Percentiles rank a stretch among this genome's conserved stretches.
Evolutionary conservation across 1,140 invertebrate species (phyloP).

Genomic region (Eueides isabella): DNA sequence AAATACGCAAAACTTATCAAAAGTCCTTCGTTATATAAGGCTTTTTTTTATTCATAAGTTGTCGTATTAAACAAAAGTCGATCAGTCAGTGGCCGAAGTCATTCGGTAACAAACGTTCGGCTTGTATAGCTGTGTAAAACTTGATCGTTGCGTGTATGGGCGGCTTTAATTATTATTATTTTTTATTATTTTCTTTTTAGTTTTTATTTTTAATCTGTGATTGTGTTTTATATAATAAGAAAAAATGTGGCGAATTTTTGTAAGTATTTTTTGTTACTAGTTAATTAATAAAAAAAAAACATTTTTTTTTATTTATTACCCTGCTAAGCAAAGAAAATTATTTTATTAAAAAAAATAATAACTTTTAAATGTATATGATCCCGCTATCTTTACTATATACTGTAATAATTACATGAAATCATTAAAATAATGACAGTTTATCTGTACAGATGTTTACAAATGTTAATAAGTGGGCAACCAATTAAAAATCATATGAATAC

Average conservation of each 20-base stretch:
- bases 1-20: no score
- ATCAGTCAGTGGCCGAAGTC: slow-evolving; percentile 9
- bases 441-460: no score
- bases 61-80: slow-evolving; percentile 6
- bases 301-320: no score
- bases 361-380: no score
- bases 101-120: background rate
- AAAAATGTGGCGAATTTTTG: slow-evolving; percentile 19
- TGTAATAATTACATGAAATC: no score
- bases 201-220: slow-evolving; percentile 12
- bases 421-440: no score
- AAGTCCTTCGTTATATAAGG: slow-evolving; percentile 4
- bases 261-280: background rate
- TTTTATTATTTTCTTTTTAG: background rate
- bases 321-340: no score
- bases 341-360: no score
- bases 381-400: no score
- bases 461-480: no score
- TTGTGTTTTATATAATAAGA: background rate
- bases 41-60: background rate
- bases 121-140: slow-evolving; percentile 8
- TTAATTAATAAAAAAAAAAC: background rate
- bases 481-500: no score
- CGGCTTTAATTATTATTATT: background rate
- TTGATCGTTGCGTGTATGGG: slow-evolving; percentile 5